These are phyloP conservation scores for Heliconius charithonia DNA, from an alignment of 2,888 invertebrate genomes.

Conservation along the genomic window DNA sequence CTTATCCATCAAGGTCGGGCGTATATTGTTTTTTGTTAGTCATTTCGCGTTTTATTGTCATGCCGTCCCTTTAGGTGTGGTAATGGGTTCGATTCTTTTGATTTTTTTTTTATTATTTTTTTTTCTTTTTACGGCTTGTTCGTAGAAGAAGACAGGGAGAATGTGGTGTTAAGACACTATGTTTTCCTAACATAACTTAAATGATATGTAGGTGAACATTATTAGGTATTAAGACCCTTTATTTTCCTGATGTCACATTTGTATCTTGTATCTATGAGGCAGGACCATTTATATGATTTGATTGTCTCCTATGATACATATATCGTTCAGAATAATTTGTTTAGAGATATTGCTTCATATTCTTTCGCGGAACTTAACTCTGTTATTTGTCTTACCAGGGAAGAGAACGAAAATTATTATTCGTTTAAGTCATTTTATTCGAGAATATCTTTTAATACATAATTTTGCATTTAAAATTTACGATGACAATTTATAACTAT, in stretches of 20 bases:
- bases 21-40: conserved; percentile 74
- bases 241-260: too few relatives aligned
- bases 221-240: too few relatives aligned
- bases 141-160: too few relatives aligned
- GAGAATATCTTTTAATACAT: not conserved
- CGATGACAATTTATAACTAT: not conserved
- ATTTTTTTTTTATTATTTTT: conserved; percentile 42
- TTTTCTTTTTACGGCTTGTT: conserved; percentile 2
- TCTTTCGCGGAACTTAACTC: not conserved
- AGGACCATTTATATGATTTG: too few relatives aligned
- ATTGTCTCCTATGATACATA: too few relatives aligned
- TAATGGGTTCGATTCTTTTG: conserved; percentile 53
- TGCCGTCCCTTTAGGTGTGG: conserved; percentile 61
- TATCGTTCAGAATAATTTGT: not conserved
- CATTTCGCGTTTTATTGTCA: conserved; percentile 54
- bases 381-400: not conserved
- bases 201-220: too few relatives aligned
- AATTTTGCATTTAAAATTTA: not conserved
- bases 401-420: not conserved
- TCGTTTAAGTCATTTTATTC: not conserved
- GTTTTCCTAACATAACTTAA: too few relatives aligned
- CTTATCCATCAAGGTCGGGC: conserved; percentile 76
- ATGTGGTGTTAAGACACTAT: too few relatives aligned
- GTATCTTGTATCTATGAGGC: too few relatives aligned
- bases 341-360: not conserved